A percentile compares a stretch with the other conserved stretches of the same genome.
Conservation (phyloP, 2,113 vertebrate species). For the Stictonetta naevosa region DNA sequence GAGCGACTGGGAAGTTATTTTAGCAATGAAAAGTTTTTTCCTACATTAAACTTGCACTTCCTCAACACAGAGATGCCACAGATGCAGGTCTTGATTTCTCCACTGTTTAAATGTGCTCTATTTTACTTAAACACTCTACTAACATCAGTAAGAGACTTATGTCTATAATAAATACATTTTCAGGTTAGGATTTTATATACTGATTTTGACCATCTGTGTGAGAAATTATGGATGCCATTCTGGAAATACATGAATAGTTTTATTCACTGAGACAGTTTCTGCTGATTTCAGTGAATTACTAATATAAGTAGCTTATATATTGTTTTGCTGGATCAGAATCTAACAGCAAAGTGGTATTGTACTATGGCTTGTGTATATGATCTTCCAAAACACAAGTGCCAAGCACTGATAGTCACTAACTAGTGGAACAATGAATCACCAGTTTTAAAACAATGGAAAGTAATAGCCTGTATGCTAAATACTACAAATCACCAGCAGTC, state of each 20-base stretch:
- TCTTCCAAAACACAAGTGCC: background rate
- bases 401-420: background rate
- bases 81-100: background rate
- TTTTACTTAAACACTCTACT: background rate
- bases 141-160: background rate
- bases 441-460: constrained; percentile 3
- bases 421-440: background rate
- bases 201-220: background rate
- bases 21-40: background rate
- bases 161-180: background rate
- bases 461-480: background rate
- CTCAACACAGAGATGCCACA: background rate
- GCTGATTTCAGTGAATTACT: background rate
- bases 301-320: background rate
- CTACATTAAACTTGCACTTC: background rate
- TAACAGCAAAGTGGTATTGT: background rate
- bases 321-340: background rate
- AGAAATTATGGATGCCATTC: background rate
- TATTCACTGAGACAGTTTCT: background rate
- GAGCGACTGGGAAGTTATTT: background rate
- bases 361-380: background rate
- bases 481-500: background rate
- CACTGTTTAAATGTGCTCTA: background rate
- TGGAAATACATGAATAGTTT: background rate
- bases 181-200: background rate